Conservation (phyloP, 2,113 vertebrate species). For the Alligator mississippiensis region DNA sequence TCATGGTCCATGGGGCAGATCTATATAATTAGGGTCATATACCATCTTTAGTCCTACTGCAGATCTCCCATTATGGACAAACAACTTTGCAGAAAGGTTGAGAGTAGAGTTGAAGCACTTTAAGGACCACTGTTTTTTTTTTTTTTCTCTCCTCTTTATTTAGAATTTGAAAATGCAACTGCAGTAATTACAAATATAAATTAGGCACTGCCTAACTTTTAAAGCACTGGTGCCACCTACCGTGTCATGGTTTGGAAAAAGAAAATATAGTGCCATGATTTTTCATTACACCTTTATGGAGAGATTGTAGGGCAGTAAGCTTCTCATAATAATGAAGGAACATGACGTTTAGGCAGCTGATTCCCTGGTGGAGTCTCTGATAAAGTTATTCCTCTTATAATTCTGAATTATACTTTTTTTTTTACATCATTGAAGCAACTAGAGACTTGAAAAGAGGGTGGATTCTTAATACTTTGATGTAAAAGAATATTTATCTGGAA, state of each 20-base stretch:
- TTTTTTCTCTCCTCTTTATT: not conserved
- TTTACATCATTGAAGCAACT: not conserved
- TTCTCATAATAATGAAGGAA: not conserved
- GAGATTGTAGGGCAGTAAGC: not conserved
- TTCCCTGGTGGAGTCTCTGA: not conserved
- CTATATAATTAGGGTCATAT: rapidly evolving
- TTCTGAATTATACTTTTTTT: not conserved
- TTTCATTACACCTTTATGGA: not conserved
- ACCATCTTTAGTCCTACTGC: not conserved
- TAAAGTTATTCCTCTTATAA: not conserved
- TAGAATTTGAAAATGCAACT: not conserved
- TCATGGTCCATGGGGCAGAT: not conserved
- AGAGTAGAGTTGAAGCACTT: not conserved
- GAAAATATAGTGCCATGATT: not conserved
- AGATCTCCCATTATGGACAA: not conserved
- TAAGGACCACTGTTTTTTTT: rapidly evolving
- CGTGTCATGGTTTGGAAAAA: not conserved
- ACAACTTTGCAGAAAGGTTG: rapidly evolving
- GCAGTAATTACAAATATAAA: not conserved
- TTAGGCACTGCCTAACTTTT: not conserved
- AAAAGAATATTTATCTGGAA: not conserved
- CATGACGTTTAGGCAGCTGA: not conserved
- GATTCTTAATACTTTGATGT: no score
- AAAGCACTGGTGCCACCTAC: not conserved
- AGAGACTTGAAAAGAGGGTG: not conserved